phyloP scores from a whole-genome alignment of 2,888 invertebrate genomes.

The Zootermopsis nevadensis region DNA sequence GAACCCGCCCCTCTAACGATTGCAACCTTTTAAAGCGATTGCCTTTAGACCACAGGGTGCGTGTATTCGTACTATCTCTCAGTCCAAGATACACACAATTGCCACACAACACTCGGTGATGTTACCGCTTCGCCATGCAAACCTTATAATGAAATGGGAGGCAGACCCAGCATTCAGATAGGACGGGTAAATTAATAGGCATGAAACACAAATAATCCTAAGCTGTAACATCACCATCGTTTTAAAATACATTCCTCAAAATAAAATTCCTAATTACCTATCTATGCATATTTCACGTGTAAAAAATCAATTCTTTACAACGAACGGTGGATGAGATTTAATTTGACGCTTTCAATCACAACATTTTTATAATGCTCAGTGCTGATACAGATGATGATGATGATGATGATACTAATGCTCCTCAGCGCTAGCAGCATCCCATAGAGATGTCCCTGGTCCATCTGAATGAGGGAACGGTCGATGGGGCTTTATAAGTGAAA shows the following conservation, averaged over 20 bases:
- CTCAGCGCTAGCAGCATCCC: constrained; percentile 28
- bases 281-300: constrained; percentile 31
- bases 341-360: constrained; percentile 36
- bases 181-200: constrained; percentile 6
- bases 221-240: not conserved
- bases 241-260: constrained; percentile 21
- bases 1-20: not conserved
- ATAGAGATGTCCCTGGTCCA: constrained; percentile 37
- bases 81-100: constrained; percentile 10
- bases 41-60: not conserved
- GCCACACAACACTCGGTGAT: not conserved
- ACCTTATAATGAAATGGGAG: not conserved
- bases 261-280: constrained; percentile 37
- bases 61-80: not conserved
- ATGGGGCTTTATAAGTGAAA: constrained; percentile 4
- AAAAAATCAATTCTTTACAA: constrained; percentile 17
- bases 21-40: constrained; percentile 4
- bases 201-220: not conserved
- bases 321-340: constrained; percentile 23
- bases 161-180: not conserved
- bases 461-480: constrained; percentile 24
- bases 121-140: not conserved
- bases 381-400: constrained; percentile 39
- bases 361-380: constrained; percentile 31
- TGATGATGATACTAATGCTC: too few species aligned